These are phyloP conservation scores for Dicrostonyx torquatus DNA, from an alignment of 2,797 vertebrate species.

Conservation along the genomic window DNA sequence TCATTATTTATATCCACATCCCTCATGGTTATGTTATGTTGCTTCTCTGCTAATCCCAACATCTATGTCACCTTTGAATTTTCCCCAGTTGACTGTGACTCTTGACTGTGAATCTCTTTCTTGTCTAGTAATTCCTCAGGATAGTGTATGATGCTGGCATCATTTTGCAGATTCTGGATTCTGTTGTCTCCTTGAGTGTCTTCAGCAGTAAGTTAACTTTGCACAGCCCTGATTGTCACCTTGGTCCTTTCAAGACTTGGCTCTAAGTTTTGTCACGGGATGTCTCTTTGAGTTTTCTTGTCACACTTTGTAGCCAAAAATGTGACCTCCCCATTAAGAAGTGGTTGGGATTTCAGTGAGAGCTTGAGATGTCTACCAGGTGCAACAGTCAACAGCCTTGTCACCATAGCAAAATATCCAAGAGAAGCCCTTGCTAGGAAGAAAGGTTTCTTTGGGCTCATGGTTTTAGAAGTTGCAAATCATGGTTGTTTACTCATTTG, in stretches of 20 bases:
- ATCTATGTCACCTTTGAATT: neutral
- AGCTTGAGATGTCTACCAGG: neutral
- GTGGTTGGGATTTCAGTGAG: neutral
- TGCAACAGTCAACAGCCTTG: neutral
- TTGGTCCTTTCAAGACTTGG: neutral
- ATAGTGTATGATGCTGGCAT: neutral
- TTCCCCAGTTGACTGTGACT: neutral
- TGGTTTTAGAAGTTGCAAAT: neutral
- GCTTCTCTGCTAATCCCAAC: neutral
- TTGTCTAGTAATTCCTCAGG: too few species aligned
- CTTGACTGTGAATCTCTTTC: neutral
- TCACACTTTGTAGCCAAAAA: neutral
- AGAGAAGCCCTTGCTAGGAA: neutral
- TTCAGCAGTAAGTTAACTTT: neutral
- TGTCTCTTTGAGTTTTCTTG: neutral
- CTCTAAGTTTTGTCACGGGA: neutral
- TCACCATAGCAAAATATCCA: neutral
- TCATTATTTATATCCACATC: neutral
- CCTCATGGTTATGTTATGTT: neutral
- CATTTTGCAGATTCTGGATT: neutral
- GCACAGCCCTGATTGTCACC: neutral
- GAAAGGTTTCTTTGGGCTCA: neutral
- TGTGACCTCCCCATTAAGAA: neutral
- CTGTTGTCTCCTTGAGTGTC: neutral
- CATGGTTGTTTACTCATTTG: neutral